These are phyloP conservation scores for Cosmopolites sordidus DNA, from an alignment of 2,888 invertebrate species.

Conservation along the genomic window DNA sequence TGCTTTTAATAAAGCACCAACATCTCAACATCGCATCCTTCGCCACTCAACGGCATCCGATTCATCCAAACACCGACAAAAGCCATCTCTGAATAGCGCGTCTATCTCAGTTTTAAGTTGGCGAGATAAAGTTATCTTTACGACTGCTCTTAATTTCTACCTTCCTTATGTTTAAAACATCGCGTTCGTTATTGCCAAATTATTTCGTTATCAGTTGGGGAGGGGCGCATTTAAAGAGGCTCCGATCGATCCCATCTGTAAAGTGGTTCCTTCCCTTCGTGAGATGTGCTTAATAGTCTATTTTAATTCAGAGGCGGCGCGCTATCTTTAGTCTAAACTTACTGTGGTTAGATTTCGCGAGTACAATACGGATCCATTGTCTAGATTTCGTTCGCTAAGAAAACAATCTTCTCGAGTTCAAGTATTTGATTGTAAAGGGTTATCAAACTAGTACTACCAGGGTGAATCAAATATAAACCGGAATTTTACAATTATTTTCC, in stretches of 20 bases:
- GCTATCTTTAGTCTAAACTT: neutral
- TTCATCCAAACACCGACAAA: too few species aligned
- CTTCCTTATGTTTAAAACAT: slow-evolving; percentile 26
- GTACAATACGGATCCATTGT: too few species aligned
- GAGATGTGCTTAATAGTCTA: slow-evolving; percentile 7
- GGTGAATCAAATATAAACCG: too few species aligned
- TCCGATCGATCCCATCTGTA: slow-evolving; percentile 25
- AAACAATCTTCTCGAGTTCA: too few species aligned
- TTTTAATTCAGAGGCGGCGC: slow-evolving; percentile 9
- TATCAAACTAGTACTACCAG: too few species aligned
- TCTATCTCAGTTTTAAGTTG: neutral
- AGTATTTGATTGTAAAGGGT: too few species aligned
- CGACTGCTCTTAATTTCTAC: slow-evolving; percentile 24
- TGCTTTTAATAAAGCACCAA: too few species aligned
- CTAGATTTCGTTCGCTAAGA: too few species aligned
- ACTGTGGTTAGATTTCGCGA: too few species aligned
- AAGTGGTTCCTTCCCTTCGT: slow-evolving; percentile 8
- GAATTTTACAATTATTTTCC: too few species aligned
- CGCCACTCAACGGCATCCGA: too few species aligned
- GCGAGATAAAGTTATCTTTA: slow-evolving; percentile 23
- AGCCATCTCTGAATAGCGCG: neutral
- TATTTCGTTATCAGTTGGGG: slow-evolving; percentile 29
- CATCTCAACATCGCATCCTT: too few species aligned
- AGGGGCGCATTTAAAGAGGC: slow-evolving; percentile 20
- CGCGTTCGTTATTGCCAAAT: slow-evolving; percentile 29